Conservation (phyloP, 2,113 vertebrate genomes). For the Sakesphorus luctuosus region DNA sequence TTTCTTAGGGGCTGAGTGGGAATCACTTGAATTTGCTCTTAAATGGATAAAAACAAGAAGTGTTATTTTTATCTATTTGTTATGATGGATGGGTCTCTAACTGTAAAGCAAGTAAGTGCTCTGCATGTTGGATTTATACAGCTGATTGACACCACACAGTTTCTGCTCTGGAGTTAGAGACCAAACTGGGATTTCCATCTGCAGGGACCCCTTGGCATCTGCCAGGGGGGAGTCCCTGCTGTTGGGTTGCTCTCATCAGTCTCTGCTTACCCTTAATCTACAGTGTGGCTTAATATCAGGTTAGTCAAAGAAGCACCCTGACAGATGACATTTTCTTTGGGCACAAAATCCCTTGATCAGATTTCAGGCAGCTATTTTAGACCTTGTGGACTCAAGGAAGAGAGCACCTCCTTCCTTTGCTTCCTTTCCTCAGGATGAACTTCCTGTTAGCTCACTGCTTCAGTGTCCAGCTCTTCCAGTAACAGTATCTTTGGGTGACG, state of each 20-base stretch:
- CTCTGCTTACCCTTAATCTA: neutral
- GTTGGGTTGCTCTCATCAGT: neutral
- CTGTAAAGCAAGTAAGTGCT: neutral
- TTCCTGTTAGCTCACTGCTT: neutral
- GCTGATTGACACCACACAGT: accelerated
- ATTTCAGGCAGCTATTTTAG: neutral
- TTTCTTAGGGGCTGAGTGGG: neutral
- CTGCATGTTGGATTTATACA: neutral
- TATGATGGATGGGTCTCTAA: neutral
- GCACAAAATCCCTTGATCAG: neutral
- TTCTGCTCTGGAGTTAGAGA: neutral
- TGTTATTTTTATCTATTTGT: neutral
- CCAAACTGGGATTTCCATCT: accelerated
- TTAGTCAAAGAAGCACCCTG: neutral
- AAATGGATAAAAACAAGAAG: neutral
- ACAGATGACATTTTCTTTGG: neutral
- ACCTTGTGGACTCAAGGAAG: neutral
- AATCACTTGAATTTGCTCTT: neutral
- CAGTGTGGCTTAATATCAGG: accelerated
- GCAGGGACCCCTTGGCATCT: accelerated
- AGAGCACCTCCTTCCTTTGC: neutral
- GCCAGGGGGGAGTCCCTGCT: neutral
- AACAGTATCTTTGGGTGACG: neutral
- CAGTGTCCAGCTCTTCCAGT: neutral
- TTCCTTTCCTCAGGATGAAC: neutral